These are phyloP conservation scores for Dasyornis broadbenti DNA, from an alignment of 2,113 vertebrate species.

Conservation along the genomic window DNA sequence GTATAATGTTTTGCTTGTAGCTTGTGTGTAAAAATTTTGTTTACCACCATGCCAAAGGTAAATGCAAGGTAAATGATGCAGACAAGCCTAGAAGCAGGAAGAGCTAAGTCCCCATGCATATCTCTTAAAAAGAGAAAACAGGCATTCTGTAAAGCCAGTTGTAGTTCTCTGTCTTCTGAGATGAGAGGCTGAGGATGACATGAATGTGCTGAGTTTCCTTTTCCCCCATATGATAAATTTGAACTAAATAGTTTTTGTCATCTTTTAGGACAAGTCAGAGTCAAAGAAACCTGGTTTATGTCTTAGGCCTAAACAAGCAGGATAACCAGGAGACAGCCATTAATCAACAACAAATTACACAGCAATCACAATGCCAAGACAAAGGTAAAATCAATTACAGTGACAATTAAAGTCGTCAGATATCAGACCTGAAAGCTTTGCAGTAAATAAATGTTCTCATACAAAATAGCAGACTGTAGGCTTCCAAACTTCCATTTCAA, in stretches of 20 bases:
- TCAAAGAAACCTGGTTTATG: constrained; percentile 22
- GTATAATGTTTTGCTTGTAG: not conserved
- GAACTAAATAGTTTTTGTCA: constrained; percentile 3
- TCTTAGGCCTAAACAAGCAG: not conserved
- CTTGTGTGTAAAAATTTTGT: not conserved
- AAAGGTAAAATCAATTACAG: constrained; percentile 71
- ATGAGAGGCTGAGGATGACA: not conserved
- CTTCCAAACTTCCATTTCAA: not conserved
- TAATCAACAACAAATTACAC: constrained; percentile 67
- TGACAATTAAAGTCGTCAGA: constrained; percentile 55
- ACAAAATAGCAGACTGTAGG: not conserved
- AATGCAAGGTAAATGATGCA: not conserved
- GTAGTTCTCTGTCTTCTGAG: not conserved
- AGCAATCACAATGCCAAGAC: constrained; percentile 45
- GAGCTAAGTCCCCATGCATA: not conserved
- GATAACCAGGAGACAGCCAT: constrained; percentile 47
- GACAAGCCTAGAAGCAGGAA: not conserved
- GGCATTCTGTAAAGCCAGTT: not conserved
- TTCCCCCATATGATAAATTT: not conserved
- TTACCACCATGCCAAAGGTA: not conserved
- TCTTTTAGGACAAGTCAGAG: constrained; percentile 31
- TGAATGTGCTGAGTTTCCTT: not conserved
- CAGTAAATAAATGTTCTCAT: constrained; percentile 3
- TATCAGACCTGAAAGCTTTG: constrained; percentile 32
- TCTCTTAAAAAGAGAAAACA: not conserved